Percentiles rank a stretch among this genome's conserved stretches.
These are phyloP conservation scores for Macrophya alboannulata DNA, from an alignment of 2,888 invertebrate genomes.

Conservation along the genomic window DNA sequence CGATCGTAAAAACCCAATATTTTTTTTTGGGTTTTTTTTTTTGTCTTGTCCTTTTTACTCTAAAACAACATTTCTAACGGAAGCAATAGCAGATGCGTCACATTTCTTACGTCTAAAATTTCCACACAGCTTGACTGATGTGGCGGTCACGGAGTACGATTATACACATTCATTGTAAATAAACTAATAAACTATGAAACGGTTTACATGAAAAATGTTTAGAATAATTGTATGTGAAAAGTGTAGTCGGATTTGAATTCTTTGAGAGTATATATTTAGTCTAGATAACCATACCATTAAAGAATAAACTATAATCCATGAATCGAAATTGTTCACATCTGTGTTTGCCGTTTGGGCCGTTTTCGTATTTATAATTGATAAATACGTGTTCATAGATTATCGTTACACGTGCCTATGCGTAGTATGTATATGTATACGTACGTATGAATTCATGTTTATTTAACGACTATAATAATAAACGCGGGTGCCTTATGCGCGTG, in stretches of 20 bases:
- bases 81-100: neutral
- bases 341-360: neutral
- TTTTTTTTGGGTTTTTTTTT: neutral
- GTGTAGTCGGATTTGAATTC: too few relatives aligned
- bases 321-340: neutral
- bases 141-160: neutral
- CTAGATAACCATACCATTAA: too few relatives aligned
- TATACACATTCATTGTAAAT: neutral
- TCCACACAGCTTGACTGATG: neutral
- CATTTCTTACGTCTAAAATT: neutral
- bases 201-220: too few relatives aligned
- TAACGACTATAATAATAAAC: slow-evolving; percentile 22
- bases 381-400: too few relatives aligned
- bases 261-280: too few relatives aligned
- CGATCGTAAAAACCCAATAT: neutral
- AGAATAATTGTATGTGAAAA: too few relatives aligned
- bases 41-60: neutral
- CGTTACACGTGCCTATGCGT: neutral
- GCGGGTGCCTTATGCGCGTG: neutral
- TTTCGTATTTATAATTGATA: neutral
- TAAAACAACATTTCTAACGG: slow-evolving; percentile 8
- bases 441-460: neutral
- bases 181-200: neutral
- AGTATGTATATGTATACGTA: neutral
- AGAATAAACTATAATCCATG: neutral